A percentile compares a stretch with the other conserved stretches of the same genome.
Conservation (phyloP, 1,140 invertebrate genomes). For the Phenacoccus solenopsis region DNA sequence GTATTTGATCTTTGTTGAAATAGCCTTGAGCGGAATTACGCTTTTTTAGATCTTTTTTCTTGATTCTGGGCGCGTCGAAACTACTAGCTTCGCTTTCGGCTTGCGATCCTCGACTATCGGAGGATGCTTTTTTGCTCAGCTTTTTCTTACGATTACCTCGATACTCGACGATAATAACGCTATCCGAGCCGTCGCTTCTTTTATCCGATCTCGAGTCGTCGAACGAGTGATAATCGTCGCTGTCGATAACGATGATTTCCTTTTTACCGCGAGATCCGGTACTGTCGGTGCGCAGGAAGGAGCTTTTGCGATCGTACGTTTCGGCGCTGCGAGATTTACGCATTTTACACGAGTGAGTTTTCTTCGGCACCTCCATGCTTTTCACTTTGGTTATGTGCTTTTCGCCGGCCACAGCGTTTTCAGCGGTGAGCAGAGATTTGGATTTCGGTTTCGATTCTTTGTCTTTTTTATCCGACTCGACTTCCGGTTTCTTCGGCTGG, state of each 20-base stretch:
- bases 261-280: neutral
- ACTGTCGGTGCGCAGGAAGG: neutral
- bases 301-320: neutral
- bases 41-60: slow-evolving; percentile 9
- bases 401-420: neutral
- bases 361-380: slow-evolving; percentile 5
- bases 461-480: neutral
- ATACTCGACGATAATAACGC: slow-evolving; percentile 28
- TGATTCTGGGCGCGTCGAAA: neutral
- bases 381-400: slow-evolving; percentile 10
- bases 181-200: slow-evolving; percentile 4
- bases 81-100: slow-evolving; percentile 6
- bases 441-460: neutral
- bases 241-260: neutral
- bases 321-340: slow-evolving; percentile 15
- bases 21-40: neutral
- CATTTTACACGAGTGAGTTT: neutral
- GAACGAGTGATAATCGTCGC: slow-evolving; percentile 6
- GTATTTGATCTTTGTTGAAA: neutral
- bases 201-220: neutral
- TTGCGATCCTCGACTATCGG: slow-evolving; percentile 26
- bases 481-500: neutral
- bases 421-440: neutral
- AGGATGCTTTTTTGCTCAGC: slow-evolving; percentile 28
- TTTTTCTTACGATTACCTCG: slow-evolving; percentile 27